A percentile compares a stretch with the other conserved stretches of the same genome.
These are phyloP conservation scores for Aleadryas rufinucha DNA, from an alignment of 2,113 vertebrate species.

Conservation along the genomic window DNA sequence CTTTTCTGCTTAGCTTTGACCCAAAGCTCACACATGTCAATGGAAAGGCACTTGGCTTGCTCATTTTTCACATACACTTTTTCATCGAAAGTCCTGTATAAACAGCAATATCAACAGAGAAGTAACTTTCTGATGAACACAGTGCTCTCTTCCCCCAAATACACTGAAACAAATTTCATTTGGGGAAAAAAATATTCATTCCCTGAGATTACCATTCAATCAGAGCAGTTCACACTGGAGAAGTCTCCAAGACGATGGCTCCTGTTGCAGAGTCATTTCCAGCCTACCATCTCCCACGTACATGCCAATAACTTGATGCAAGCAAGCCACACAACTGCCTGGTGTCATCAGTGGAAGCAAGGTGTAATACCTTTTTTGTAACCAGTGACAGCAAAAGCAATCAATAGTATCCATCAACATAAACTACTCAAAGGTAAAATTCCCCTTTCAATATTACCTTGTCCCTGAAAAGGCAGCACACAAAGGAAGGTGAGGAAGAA, in stretches of 20 bases:
- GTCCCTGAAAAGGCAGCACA: neutral
- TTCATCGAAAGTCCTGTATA: neutral
- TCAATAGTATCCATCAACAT: neutral
- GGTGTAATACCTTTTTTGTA: neutral
- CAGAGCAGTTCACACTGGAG: neutral
- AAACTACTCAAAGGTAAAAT: neutral
- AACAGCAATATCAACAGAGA: neutral
- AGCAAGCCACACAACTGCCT: neutral
- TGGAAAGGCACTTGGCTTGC: neutral
- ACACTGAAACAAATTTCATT: neutral
- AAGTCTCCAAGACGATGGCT: neutral
- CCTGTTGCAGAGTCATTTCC: neutral
- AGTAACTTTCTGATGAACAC: neutral
- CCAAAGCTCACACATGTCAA: neutral
- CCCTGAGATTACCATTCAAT: neutral
- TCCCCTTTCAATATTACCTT: neutral
- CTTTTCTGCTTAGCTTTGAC: neutral
- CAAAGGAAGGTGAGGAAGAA: neutral
- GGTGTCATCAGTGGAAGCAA: neutral
- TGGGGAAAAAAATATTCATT: neutral
- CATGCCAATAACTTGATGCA: neutral
- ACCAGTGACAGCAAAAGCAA: neutral
- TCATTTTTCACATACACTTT: neutral
- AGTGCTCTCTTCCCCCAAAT: neutral
- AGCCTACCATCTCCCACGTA: neutral